Conservation (phyloP, 2,888 invertebrate species). For the Athripsodes cinereus region DNA sequence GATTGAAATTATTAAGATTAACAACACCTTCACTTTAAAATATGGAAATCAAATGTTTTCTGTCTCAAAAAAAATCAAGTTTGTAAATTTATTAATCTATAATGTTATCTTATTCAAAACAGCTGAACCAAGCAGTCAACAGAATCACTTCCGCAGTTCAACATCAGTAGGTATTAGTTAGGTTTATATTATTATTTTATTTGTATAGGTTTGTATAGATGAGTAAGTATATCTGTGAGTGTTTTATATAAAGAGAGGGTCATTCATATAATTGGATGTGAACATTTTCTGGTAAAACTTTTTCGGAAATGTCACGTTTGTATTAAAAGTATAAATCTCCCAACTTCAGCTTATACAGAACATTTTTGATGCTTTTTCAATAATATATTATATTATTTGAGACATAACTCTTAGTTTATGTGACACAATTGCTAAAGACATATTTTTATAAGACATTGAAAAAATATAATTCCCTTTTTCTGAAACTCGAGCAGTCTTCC, state of each 20-base stretch:
- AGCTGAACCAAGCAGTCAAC: too few species aligned
- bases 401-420: not conserved
- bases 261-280: constrained; percentile 28
- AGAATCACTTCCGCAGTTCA: not conserved
- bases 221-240: constrained; percentile 1
- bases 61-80: too few species aligned
- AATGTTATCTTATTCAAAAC: too few species aligned
- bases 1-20: too few species aligned
- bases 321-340: constrained; percentile 27
- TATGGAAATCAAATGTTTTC: too few species aligned
- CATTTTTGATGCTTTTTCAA: not conserved
- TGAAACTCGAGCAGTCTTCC: too few species aligned
- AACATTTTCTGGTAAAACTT: constrained; percentile 26
- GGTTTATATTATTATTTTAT: too few species aligned
- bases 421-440: not conserved
- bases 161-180: too few species aligned
- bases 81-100: too few species aligned
- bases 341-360: not conserved
- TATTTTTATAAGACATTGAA: not conserved
- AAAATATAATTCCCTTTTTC: too few species aligned
- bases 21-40: too few species aligned
- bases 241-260: constrained; percentile 21
- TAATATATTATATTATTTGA: not conserved
- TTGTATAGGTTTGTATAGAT: too few species aligned
- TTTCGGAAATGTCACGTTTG: constrained; percentile 27